Base-by-base conservation (phyloP, 2,888 invertebrate species). In the Julus scandinavius region DNA sequence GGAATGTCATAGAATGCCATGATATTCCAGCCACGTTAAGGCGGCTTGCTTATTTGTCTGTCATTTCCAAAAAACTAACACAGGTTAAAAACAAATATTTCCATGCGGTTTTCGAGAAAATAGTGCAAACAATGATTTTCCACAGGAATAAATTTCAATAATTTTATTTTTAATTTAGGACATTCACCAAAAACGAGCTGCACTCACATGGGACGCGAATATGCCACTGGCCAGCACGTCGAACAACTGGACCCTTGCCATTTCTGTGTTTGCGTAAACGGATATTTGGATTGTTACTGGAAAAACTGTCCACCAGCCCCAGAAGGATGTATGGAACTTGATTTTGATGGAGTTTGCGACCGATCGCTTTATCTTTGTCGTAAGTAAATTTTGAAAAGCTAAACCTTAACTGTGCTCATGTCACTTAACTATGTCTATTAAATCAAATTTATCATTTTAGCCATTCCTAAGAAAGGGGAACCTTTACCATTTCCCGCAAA, bases 271-370 rank as follows among this genome's bases (percentile, higher is more conserved):
- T 91, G 91, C 49, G 90, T 90, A 49, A 88, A 90, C 83, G 90
- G 90, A 9, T 90, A 90, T 89, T 89, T 90, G n/a, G 90, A 90
- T 85, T 91, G 91, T 87, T 91, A 90, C 88, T 91, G 91, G 91
- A 91, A 91, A 89, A 90, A 90, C 45, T 91, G 91, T 85, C 91
- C 91, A n/a, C 90, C 91, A 41, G 90, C 91, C 49, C 91, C 91
- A 0, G 90, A 90, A 85, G 90, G 90, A 29, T 91, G 91, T 87
- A 88, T 89, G 0, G 90, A 90, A 15, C 90, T 91, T 87, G 89
- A 90, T 63, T 90, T 90, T 83, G 90, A 90, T 40, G 90, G 90
- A 29, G 89, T 89, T 38, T 91, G 91, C 89, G 91, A 91, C 88
- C 90, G 91, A 38, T 90, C 91, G 4, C 90, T 91, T 40, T 91